These are phyloP conservation scores for Operophtera brumata DNA, from an alignment of 2,888 invertebrate genomes.

Conservation along the genomic window DNA sequence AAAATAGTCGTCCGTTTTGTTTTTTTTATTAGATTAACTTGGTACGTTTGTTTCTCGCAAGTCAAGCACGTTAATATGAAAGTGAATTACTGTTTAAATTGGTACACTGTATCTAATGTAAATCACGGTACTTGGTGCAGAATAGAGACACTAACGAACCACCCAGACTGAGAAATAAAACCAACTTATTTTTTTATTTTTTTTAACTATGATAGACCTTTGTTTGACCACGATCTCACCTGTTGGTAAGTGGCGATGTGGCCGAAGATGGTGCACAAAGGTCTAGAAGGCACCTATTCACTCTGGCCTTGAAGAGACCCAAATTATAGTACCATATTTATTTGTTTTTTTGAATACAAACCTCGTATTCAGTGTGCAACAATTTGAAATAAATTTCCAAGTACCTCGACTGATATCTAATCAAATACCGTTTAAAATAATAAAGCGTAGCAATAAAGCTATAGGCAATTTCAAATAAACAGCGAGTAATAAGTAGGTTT, in stretches of 20 bases:
- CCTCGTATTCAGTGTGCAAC: neutral
- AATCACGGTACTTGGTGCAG: conserved; percentile 8
- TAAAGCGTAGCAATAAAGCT: conserved; percentile 40
- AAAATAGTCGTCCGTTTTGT: too few relatives aligned
- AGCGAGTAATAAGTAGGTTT: conserved; percentile 42
- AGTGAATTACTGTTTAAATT: neutral
- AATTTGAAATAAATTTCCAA: conserved; percentile 9
- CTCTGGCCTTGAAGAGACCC: too few relatives aligned
- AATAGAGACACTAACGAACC: conserved; percentile 50
- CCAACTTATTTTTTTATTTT: too few relatives aligned
- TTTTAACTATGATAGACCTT: too few relatives aligned
- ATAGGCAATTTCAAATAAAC: conserved; percentile 47
- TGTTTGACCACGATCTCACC: too few relatives aligned
- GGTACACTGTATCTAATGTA: neutral
- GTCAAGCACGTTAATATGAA: neutral
- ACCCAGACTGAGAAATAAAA: conserved; percentile 38
- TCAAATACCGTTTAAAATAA: conserved; percentile 37
- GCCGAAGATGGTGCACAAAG: too few relatives aligned
- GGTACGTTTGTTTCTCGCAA: too few relatives aligned
- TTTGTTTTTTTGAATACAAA: neutral
- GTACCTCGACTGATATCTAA: conserved; percentile 20
- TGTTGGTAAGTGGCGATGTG: too few relatives aligned
- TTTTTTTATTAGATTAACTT: too few relatives aligned
- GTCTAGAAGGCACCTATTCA: too few relatives aligned
- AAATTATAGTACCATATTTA: too few relatives aligned